Evolutionary conservation across 2,888 invertebrate genomes (phyloP).

Genomic region (Esperia sulphurella): DNA sequence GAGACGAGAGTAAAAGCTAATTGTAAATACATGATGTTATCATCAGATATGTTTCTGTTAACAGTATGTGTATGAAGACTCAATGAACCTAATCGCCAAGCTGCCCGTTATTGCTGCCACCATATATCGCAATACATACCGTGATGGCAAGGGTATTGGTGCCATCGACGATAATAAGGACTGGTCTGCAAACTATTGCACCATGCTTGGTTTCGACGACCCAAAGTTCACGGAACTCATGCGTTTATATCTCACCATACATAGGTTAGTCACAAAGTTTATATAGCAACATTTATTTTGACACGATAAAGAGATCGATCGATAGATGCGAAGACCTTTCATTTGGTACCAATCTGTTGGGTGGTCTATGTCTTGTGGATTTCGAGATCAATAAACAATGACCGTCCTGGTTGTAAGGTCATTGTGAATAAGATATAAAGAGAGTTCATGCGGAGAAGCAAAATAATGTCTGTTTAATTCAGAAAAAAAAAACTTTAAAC

Average conservation of each 20-base stretch:
- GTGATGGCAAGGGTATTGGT: conserved; percentile 91
- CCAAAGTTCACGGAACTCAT: conserved; percentile 92
- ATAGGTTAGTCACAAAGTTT: conserved; percentile 70
- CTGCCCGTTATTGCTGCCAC: conserved; percentile 95
- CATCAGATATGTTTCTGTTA: neutral
- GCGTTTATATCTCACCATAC: conserved; percentile 95
- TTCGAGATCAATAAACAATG: too few relatives aligned
- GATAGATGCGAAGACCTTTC: too few relatives aligned
- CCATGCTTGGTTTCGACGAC: conserved; percentile 94
- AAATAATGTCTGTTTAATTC: too few relatives aligned
- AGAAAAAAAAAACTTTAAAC: too few relatives aligned
- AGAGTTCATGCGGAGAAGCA: too few relatives aligned
- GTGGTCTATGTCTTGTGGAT: too few relatives aligned
- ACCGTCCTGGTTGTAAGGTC: too few relatives aligned
- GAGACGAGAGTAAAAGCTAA: too few relatives aligned
- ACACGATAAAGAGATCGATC: neutral
- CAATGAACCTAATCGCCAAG: conserved; percentile 97
- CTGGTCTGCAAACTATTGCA: conserved; percentile 95
- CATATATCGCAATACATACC: conserved; percentile 93
- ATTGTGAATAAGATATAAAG: too few relatives aligned
- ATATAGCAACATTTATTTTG: neutral
- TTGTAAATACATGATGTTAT: too few relatives aligned
- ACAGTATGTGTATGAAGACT: conserved; percentile 91
- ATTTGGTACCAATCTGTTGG: too few relatives aligned
- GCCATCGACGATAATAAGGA: conserved; percentile 94